Percentiles rank a stretch among this genome's conserved stretches.
Conservation (phyloP, 2,797 vertebrate genomes). For the Chromis chromis region DNA sequence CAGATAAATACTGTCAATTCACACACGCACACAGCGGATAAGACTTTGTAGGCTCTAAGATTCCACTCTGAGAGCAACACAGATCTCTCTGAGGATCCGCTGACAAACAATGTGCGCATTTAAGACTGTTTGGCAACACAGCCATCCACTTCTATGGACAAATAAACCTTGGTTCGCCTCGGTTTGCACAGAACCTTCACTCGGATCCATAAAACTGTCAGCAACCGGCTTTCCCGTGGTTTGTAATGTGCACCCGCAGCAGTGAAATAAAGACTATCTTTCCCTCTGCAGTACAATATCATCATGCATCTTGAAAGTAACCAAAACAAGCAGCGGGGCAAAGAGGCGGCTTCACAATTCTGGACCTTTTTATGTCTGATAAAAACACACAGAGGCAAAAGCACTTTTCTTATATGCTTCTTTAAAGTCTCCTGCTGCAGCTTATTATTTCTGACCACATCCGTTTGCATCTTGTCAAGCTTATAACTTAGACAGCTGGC, state of each 20-base stretch:
- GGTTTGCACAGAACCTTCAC: conserved; percentile 63
- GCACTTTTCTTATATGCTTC: conserved; percentile 24
- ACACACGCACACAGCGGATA: not conserved
- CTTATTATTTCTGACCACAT: conserved; percentile 63
- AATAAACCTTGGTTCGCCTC: conserved; percentile 54
- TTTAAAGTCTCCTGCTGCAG: conserved; percentile 48
- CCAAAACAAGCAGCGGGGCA: conserved; percentile 21
- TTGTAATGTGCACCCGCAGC: conserved; percentile 51
- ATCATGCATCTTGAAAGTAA: conserved; percentile 44
- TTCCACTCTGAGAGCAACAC: conserved; percentile 24
- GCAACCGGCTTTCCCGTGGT: conserved; percentile 45
- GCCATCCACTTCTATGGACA: conserved; percentile 38
- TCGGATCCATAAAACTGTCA: conserved; percentile 71
- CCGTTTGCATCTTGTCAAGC: conserved; percentile 64
- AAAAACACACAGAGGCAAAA: conserved; percentile 37
- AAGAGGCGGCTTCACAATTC: conserved; percentile 9
- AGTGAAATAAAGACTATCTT: conserved; percentile 56
- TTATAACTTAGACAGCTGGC: conserved; percentile 59
- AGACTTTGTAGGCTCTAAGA: conserved; percentile 13
- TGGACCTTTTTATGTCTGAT: conserved; percentile 1
- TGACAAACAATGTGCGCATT: conserved; percentile 55
- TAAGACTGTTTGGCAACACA: conserved; percentile 54
- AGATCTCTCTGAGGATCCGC: conserved; percentile 35
- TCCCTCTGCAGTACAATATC: conserved; percentile 37
- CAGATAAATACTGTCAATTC: not conserved